phyloP scores from a whole-genome alignment of 2,113 vertebrate genomes.

The Rhea americana region DNA sequence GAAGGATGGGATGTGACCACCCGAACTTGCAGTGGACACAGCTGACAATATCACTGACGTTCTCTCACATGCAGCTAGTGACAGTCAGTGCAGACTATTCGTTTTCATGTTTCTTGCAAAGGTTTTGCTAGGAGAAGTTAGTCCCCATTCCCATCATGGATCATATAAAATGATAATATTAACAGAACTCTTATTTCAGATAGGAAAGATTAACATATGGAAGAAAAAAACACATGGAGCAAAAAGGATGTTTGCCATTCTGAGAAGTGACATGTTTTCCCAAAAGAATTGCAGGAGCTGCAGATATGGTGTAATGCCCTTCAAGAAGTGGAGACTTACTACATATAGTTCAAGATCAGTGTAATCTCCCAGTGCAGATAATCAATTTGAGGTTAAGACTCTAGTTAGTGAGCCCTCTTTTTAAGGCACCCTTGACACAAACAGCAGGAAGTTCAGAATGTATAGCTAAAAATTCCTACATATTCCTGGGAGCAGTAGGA shows the following conservation, averaged over 20 bases:
- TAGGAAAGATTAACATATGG: neutral
- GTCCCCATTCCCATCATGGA: fast-evolving
- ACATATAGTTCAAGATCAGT: neutral
- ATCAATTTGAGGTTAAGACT: fast-evolving
- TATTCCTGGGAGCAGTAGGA: neutral
- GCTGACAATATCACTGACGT: neutral
- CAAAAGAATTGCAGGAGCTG: neutral
- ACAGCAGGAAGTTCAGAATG: neutral
- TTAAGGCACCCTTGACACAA: neutral
- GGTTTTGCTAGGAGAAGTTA: neutral
- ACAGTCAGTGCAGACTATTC: neutral
- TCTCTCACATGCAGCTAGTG: neutral
- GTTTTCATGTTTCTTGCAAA: neutral
- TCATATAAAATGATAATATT: neutral
- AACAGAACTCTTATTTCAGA: neutral
- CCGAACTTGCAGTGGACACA: neutral
- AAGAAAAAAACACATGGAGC: neutral
- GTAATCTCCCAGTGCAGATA: neutral
- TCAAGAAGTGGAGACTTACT: neutral
- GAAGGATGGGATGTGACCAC: neutral
- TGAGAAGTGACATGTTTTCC: neutral
- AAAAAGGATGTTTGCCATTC: neutral
- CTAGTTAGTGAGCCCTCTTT: neutral
- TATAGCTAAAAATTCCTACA: neutral
- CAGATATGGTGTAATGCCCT: neutral